phyloP scores from a whole-genome alignment of 2,888 invertebrate genomes.

The Ophioninae sp. region DNA sequence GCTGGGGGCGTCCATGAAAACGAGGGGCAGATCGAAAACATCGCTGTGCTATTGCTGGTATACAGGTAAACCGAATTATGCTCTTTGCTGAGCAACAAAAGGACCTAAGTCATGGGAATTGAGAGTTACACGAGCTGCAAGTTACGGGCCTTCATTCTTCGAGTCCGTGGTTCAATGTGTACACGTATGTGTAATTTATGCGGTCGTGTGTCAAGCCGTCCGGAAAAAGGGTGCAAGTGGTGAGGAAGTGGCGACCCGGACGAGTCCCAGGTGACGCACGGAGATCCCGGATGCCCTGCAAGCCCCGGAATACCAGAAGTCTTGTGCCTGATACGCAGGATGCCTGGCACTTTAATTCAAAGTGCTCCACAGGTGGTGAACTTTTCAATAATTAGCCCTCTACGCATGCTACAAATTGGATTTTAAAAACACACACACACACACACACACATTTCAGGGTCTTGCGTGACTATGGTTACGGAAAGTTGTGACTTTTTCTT shows the following conservation, averaged over 20 bases:
- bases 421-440: not conserved
- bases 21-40: conserved; percentile 59
- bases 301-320: conserved; percentile 2
- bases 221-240: conserved; percentile 69
- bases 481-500: not conserved
- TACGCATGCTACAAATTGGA: not conserved
- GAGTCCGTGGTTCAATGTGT: not conserved
- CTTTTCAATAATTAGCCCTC: conserved; percentile 6
- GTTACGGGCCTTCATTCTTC: not conserved
- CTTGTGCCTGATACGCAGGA: conserved; percentile 11
- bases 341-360: conserved; percentile 13
- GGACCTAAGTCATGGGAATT: not conserved
- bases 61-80: not conserved
- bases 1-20: conserved; percentile 68
- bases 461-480: not conserved
- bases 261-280: conserved; percentile 73
- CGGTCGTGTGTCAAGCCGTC: conserved; percentile 31
- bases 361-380: conserved; percentile 5
- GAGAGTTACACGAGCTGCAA: not conserved
- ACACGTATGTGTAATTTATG: not conserved
- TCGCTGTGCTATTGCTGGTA: conserved; percentile 1
- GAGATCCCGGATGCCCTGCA: conserved; percentile 23
- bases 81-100: not conserved
- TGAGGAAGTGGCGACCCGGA: conserved; percentile 68
- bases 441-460: not conserved